These are phyloP conservation scores for Megaceryle maxima DNA, from an alignment of 2,113 vertebrate genomes.

Conservation along the genomic window DNA sequence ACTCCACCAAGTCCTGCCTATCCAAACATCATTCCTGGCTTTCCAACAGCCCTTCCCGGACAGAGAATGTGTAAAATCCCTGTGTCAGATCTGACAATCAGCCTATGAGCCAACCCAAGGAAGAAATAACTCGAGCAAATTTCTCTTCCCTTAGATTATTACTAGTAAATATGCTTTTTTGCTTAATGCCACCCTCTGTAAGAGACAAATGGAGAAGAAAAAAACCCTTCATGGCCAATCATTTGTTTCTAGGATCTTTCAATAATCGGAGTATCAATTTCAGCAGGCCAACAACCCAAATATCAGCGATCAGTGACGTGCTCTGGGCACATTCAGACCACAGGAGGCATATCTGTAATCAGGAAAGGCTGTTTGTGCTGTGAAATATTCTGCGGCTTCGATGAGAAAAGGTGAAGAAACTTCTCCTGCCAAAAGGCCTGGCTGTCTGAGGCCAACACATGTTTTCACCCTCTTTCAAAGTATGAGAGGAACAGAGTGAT, in stretches of 20 bases:
- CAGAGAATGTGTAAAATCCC: not conserved
- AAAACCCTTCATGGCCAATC: too few species aligned
- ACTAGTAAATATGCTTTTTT: not conserved
- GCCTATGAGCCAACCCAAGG: not conserved
- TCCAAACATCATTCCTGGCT: not conserved
- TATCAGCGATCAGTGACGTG: not conserved
- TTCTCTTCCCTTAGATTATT: not conserved
- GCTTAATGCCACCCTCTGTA: fast-evolving
- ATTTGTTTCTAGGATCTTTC: not conserved
- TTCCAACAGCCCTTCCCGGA: not conserved
- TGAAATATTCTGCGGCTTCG: not conserved
- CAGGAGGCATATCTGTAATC: not conserved
- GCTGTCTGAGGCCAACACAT: not conserved
- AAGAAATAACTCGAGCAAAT: not conserved
- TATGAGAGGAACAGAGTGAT: not conserved
- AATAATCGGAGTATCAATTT: not conserved
- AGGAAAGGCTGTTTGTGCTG: not conserved
- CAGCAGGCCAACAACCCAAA: not conserved
- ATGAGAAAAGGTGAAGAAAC: not conserved
- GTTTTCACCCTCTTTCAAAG: not conserved
- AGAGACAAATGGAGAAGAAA: not conserved
- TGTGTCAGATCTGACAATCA: not conserved
- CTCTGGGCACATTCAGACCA: fast-evolving
- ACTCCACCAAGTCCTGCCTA: not conserved
- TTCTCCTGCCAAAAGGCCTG: not conserved